Conservation (phyloP, 2,888 invertebrate species). For the Heteromurus nitidus region DNA sequence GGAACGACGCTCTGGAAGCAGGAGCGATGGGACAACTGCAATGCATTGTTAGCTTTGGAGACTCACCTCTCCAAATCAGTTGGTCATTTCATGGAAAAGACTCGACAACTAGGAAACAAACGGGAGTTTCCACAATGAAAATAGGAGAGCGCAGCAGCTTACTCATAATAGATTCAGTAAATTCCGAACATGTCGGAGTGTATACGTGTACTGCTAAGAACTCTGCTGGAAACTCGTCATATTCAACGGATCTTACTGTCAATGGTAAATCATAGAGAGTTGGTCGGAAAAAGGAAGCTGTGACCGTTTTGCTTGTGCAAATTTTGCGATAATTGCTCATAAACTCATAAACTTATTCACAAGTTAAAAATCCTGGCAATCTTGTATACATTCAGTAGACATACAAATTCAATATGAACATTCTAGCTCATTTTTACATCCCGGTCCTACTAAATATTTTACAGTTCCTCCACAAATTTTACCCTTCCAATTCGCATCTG, state of each 20-base stretch:
- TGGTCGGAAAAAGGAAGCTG: too few species aligned
- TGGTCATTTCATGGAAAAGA: conserved; percentile 84
- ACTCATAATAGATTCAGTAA: conserved; percentile 78
- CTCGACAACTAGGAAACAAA: conserved; percentile 73
- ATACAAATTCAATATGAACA: too few species aligned
- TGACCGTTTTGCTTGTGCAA: too few species aligned
- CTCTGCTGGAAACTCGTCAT: conserved; percentile 79
- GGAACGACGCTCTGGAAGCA: conserved; percentile 84
- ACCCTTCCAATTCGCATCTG: conserved; percentile 78
- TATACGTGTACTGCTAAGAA: conserved; percentile 85
- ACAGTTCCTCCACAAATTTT: neutral
- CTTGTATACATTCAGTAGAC: too few species aligned
- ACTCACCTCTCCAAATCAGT: conserved; percentile 84
- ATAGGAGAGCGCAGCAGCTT: conserved; percentile 77
- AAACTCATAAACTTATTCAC: too few species aligned
- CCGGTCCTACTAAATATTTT: too few species aligned
- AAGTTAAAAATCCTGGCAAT: too few species aligned
- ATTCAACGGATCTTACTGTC: conserved; percentile 21
- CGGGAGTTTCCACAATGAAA: conserved; percentile 79
- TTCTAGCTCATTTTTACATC: too few species aligned
- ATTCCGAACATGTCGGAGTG: conserved; percentile 75
- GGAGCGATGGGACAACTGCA: conserved; percentile 84
- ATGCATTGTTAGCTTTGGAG: conserved; percentile 85
- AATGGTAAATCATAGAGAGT: conserved; percentile 77
- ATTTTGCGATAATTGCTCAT: too few species aligned